Conservation (phyloP, 1,140 invertebrate species). For the Lethocerus indicus region DNA sequence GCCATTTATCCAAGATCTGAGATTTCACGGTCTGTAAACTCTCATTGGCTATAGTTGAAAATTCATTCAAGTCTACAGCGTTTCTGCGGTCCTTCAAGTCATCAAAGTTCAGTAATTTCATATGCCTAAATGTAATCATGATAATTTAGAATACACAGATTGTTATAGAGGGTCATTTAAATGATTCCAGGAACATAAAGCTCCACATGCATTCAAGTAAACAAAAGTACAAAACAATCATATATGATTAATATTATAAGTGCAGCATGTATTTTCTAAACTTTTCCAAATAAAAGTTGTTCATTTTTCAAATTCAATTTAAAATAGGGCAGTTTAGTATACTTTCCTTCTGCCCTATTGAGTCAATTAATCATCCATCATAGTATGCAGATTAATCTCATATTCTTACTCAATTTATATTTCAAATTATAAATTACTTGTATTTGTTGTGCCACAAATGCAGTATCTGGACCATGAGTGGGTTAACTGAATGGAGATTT, state of each 20-base stretch:
- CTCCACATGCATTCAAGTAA: no score
- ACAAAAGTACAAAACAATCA: no score
- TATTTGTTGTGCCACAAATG: slow-evolving; percentile 67
- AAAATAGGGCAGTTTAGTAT: no score
- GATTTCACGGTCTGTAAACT: slow-evolving; percentile 33
- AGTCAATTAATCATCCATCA: no score
- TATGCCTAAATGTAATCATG: slow-evolving; percentile 28
- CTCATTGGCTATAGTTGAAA: slow-evolving; percentile 30
- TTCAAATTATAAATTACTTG: slow-evolving; percentile 31
- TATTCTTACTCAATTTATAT: slow-evolving; percentile 3
- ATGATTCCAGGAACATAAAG: no score
- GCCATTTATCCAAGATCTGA: slow-evolving; percentile 36
- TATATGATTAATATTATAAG: no score
- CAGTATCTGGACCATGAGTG: slow-evolving; percentile 60
- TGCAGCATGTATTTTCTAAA: no score
- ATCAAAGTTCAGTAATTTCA: slow-evolving; percentile 33
- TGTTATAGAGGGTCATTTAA: no score
- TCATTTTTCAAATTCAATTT: no score
- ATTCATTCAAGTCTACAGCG: slow-evolving; percentile 34
- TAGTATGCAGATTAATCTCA: neutral
- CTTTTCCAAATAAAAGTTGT: no score
- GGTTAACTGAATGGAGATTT: slow-evolving; percentile 62
- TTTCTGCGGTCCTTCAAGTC: slow-evolving; percentile 27
- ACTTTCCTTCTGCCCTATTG: no score
- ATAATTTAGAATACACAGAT: no score